Percentiles rank a stretch among this genome's conserved stretches.
Conservation (phyloP, 2,113 vertebrate species). For the Hirundichthys speculiger region DNA sequence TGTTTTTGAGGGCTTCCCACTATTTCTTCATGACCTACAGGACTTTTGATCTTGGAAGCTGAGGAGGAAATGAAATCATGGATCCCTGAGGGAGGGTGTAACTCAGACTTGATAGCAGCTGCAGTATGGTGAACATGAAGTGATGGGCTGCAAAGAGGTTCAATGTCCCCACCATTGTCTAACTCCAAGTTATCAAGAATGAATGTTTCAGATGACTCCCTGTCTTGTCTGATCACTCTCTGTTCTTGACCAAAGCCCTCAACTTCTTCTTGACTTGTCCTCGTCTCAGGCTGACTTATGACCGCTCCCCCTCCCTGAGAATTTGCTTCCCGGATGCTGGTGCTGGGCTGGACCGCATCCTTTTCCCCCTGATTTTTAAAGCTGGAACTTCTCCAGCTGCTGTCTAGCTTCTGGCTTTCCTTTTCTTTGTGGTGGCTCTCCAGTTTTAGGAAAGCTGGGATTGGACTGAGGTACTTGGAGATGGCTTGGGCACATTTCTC, state of each 20-base stretch:
- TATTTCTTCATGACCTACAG: conserved; percentile 6
- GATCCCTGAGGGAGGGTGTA: background rate
- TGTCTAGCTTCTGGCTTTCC: conserved; percentile 17
- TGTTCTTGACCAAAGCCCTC: background rate
- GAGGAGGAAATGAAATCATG: background rate
- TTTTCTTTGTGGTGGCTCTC: conserved; percentile 4
- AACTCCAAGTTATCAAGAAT: conserved; percentile 8
- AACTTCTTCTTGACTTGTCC: background rate
- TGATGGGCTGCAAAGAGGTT: conserved; percentile 3
- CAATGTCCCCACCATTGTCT: conserved; percentile 18
- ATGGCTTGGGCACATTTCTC: conserved; percentile 73
- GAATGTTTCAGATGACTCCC: background rate
- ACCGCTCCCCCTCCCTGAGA: background rate
- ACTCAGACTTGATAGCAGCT: background rate
- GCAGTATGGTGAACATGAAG: background rate
- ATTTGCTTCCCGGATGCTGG: conserved; percentile 3
- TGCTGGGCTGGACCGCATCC: conserved; percentile 13
- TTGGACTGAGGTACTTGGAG: conserved; percentile 65
- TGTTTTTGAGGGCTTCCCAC: conserved; percentile 13
- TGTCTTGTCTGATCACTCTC: background rate
- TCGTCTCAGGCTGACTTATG: background rate
- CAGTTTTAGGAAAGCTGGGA: conserved; percentile 30
- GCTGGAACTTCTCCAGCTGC: background rate
- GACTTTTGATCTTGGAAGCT: conserved; percentile 6
- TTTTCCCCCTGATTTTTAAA: conserved; percentile 24